Evolutionary conservation across 2,797 vertebrate species (phyloP).

Genomic region (Setipinna tenuifilis): DNA sequence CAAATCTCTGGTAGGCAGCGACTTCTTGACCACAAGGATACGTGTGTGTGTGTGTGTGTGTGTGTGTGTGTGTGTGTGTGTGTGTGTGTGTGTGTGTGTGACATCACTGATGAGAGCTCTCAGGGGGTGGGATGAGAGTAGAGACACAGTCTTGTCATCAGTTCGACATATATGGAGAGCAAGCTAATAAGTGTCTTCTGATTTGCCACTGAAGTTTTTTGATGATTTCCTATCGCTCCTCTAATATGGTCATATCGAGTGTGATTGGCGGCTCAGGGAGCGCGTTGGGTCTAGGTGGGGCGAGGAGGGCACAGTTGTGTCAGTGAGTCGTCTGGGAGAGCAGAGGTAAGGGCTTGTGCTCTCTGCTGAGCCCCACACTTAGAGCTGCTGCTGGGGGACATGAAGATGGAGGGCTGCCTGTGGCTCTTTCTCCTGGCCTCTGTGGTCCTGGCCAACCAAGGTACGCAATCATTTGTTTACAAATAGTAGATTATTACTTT

Average conservation of each 20-base stretch:
- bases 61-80: too few species aligned
- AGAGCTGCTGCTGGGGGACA: neutral
- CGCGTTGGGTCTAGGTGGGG: neutral
- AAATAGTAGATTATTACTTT: neutral
- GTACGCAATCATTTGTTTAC: neutral
- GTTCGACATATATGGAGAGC: neutral
- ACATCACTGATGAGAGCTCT: neutral
- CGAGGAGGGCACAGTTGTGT: neutral
- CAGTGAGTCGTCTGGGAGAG: neutral
- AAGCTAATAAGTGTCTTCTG: neutral
- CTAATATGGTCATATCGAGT: slow-evolving; percentile 13
- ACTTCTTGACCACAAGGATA: neutral
- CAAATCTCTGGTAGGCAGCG: neutral
- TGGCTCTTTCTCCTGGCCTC: neutral
- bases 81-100: too few species aligned
- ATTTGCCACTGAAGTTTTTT: neutral
- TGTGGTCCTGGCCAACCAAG: neutral
- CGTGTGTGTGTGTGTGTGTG: neutral
- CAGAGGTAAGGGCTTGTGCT: neutral
- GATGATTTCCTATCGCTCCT: neutral
- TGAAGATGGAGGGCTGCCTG: slow-evolving; percentile 14
- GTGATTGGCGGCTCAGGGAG: slow-evolving; percentile 3
- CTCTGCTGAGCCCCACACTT: slow-evolving; percentile 3
- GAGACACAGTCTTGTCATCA: neutral
- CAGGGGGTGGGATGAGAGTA: neutral